Conservation (phyloP, 2,797 vertebrate species). For the Delichon dasypus region DNA sequence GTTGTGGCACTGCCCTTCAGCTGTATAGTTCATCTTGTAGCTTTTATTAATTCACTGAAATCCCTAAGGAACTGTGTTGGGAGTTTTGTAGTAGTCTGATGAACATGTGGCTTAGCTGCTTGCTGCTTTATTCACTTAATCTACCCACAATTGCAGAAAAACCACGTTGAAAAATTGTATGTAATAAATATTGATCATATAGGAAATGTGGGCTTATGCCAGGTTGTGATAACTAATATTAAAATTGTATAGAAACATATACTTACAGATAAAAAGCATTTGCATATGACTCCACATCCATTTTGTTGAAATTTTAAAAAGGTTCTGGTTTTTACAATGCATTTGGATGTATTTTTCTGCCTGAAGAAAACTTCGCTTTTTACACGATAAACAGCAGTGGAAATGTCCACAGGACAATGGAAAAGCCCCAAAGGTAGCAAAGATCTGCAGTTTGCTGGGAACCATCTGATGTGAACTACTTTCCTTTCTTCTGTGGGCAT, state of each 20-base stretch:
- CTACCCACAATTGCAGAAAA: not conserved
- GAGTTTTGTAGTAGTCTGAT: not conserved
- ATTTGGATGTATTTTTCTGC: not conserved
- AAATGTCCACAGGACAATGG: not conserved
- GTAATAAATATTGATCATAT: not conserved
- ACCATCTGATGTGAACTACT: not conserved
- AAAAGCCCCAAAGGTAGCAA: not conserved
- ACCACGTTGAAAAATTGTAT: not conserved
- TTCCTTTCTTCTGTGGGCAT: not conserved
- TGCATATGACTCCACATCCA: not conserved
- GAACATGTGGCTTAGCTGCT: not conserved
- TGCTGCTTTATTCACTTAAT: not conserved
- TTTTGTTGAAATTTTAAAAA: not conserved
- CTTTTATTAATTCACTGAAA: not conserved
- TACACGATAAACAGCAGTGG: not conserved
- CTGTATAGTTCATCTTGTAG: not conserved
- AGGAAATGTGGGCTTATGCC: not conserved
- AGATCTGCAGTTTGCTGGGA: not conserved
- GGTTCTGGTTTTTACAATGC: not conserved
- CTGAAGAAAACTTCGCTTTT: not conserved
- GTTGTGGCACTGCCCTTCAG: not conserved
- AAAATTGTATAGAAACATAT: not conserved
- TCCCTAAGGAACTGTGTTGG: not conserved
- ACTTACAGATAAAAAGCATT: not conserved
- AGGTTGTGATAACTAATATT: not conserved